Conservation (phyloP, 2,888 invertebrate genomes). For the Diarsia mendica region DNA sequence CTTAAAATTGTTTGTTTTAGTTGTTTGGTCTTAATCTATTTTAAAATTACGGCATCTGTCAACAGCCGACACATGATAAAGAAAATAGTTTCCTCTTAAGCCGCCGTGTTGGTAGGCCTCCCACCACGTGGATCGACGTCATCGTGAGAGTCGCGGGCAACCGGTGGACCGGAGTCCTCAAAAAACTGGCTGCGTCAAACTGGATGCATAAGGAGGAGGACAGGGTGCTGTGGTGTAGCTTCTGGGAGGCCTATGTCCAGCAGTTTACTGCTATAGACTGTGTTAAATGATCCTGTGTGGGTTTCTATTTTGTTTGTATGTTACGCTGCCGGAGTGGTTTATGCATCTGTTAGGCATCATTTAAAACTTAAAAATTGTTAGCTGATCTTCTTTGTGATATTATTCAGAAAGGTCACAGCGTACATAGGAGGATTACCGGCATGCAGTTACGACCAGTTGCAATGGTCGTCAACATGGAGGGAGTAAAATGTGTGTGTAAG, state of each 20-base stretch:
- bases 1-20: conserved; percentile 43
- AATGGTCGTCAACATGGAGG: too few species aligned
- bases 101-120: too few species aligned
- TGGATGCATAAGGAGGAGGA: too few species aligned
- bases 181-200: neutral
- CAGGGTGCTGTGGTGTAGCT: neutral
- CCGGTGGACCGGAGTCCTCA: neutral
- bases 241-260: neutral
- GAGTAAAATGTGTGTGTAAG: neutral
- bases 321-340: neutral
- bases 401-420: neutral
- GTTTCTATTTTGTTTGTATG: neutral
- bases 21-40: neutral
- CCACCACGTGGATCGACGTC: too few species aligned
- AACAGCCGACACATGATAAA: neutral
- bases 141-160: too few species aligned
- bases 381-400: neutral
- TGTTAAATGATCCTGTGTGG: neutral
- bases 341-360: too few species aligned
- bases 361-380: neutral
- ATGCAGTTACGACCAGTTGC: neutral
- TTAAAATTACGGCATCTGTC: neutral
- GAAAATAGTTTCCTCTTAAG: neutral
- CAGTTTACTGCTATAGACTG: neutral
- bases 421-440: neutral